Conservation (phyloP, 2,888 invertebrate species). For the Apamea anceps region DNA sequence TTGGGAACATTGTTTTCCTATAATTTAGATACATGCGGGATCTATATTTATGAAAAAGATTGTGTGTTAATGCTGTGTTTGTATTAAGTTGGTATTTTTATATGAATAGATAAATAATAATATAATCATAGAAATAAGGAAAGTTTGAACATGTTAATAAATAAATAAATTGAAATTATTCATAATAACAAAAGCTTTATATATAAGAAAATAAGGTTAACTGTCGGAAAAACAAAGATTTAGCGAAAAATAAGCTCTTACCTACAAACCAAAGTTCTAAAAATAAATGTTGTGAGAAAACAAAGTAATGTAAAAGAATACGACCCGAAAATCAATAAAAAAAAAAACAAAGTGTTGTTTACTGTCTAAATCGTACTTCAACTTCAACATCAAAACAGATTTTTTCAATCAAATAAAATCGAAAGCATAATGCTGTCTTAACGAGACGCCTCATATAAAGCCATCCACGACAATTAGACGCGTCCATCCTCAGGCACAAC, state of each 20-base stretch:
- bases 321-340: not conserved
- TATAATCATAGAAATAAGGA: not conserved
- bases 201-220: not conserved
- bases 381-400: not conserved
- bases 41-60: not conserved
- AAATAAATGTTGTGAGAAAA: not conserved
- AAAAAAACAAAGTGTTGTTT: not conserved
- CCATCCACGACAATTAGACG: conserved; percentile 81
- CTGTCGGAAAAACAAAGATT: not conserved
- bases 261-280: not conserved
- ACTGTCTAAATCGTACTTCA: not conserved
- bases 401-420: not conserved
- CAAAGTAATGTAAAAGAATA: not conserved
- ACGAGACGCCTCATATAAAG: conserved; percentile 69
- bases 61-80: not conserved
- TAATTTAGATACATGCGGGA: not conserved
- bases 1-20: not conserved
- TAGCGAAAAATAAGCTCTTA: not conserved
- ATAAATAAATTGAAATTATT: not conserved
- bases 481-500: conserved; percentile 76
- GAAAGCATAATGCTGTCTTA: conserved; percentile 23
- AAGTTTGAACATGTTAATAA: not conserved
- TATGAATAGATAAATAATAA: no score
- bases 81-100: not conserved
- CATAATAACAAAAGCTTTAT: not conserved